Base-by-base conservation (phyloP, 2,797 vertebrate genomes). In the Danio tinwini region DNA sequence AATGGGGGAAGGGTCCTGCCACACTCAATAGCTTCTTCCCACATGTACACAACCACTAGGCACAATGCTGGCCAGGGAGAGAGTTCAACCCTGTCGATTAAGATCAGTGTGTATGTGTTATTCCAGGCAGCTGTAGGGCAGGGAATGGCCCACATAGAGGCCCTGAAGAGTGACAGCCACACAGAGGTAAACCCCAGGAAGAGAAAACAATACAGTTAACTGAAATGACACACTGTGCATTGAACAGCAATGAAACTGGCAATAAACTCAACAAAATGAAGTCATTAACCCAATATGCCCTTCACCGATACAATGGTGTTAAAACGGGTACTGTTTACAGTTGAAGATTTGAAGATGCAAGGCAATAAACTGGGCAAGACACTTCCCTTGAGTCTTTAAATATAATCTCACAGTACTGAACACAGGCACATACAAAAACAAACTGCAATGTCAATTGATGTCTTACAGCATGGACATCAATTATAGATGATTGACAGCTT, bases 11-110 rank as follows among this genome's bases (percentile, higher is more conserved):
- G 85, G 74, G 82, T 73, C 42, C 16, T 55, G 52, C 47, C 5
- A 44, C 62, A 58, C 39, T 78, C 55, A 87, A 87, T 81, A 45
- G 81, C 78, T 78, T 78, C 77, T 63, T 88, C 85, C 88, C 80
- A 83, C 69, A 42, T 17, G 9, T 29, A 73, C 2, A 8, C 67
- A 76, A 80, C 70, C 81, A 81, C 83, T 62, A 47, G 62, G 65
- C 74, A 82, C 77, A 83, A 81, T 72, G 73, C 64, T 76, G 81
- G 82, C 52, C 74, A 71, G 62, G 40, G 69, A 70, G 67, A 82
- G 59, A 68, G 82, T 85, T 65, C 88, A 76, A 82, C 88, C 88
- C 87, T 39, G 16, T 76, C 83, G 71, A 90, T 91, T 88, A 91
- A 59, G 81, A 85, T 86, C 82, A 70, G 73, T 7, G 14, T 81